Evolutionary conservation across 2,113 vertebrate species (phyloP), one percentile per base, ranked within the genome.

Genomic region (Mus spicilegus): DNA sequence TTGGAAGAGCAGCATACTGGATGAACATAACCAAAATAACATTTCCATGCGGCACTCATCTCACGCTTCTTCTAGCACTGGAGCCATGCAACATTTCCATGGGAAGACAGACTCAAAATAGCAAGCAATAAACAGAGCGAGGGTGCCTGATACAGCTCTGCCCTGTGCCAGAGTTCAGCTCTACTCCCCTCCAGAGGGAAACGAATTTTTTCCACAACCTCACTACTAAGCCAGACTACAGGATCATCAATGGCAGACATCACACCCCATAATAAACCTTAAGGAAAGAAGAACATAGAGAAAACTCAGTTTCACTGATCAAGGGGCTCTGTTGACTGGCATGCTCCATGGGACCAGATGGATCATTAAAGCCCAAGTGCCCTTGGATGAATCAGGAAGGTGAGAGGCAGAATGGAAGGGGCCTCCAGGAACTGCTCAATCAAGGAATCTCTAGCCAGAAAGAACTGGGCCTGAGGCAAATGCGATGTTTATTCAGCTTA

Each of bases 401-500:
- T 95, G 93, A 95, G 33, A 87, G 42, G 78, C 77, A 88, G 89
- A 89, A 33, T 0, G 1, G 87, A 96, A 96, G 70, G 54, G 70
- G 78, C 36, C 63, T 46, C 78, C 30, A 69, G 77, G 85, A 93
- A 90, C 42, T 78, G 73, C 63, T 42, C 30, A 14, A 80, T 42
- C 51, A 26, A 77, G 78, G 78, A 96, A 39, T 42, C 75, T 94
- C 63, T 81, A 95, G 87, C 78, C 82, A 90, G 93, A 33, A 96
- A 80, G 28, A 56, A 89, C 81, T 49, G 58, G 70, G 76, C 80
- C 80, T 3, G 3, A 94, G 65, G 90, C 92, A 85, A 89, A 28
- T 19, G 75, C 17, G 78, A 19, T 97, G 95, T 97, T 97, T 97
- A 95, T 96, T 96, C 96, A 96, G 96, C 94, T 93, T 94, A 95